A percentile compares a stretch with the other conserved stretches of the same genome.
Conservation (phyloP, 2,113 vertebrate genomes). For the Pelmatolapia mariae region DNA sequence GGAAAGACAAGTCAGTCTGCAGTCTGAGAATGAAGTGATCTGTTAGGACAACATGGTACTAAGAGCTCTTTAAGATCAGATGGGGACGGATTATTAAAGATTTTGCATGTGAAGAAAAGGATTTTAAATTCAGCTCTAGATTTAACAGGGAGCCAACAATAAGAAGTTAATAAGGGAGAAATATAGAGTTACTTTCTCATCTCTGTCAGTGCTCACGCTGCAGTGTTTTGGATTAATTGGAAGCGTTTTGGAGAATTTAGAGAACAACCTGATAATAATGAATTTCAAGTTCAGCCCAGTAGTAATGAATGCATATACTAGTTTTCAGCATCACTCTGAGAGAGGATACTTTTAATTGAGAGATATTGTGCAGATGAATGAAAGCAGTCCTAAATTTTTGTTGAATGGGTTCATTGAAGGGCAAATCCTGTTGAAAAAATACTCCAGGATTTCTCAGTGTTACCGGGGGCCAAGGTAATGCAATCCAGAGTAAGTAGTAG, state of each 20-base stretch:
- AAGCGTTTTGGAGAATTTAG: neutral
- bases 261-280: neutral
- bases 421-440: neutral
- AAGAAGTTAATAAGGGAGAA: neutral
- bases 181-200: neutral
- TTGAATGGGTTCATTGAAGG: neutral
- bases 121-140: neutral
- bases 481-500: neutral
- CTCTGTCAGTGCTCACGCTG: neutral
- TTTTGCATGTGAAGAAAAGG: neutral
- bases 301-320: neutral
- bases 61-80: neutral
- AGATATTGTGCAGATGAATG: neutral
- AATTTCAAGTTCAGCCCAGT: neutral
- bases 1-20: neutral
- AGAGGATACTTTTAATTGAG: neutral
- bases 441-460: neutral
- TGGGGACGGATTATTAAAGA: neutral
- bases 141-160: neutral
- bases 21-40: neutral
- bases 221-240: neutral
- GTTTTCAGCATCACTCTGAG: neutral
- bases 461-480: fast-evolving
- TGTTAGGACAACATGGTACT: neutral
- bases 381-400: neutral